Percentiles rank a stretch among this genome's conserved stretches.
phyloP scores from a whole-genome alignment of 2,888 invertebrate species.

The Stegana nigrithorax region DNA sequence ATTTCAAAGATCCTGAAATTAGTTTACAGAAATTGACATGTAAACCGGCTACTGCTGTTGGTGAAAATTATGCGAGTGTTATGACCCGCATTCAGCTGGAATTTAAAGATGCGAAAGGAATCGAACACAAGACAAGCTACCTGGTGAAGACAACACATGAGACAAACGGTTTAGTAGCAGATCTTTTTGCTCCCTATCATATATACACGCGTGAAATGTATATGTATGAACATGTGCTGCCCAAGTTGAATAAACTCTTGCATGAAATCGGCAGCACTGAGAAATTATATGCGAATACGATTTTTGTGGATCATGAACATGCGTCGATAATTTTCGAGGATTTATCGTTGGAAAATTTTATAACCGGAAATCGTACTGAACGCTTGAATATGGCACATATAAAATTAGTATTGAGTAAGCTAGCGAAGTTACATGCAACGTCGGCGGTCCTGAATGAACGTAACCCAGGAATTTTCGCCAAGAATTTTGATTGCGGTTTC shows the following conservation, averaged over 20 bases:
- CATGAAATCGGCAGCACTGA: constrained; percentile 35
- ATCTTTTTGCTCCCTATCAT: constrained; percentile 36
- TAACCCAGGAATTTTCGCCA: constrained; percentile 34
- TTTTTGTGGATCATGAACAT: constrained; percentile 49
- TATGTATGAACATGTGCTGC: constrained; percentile 56
- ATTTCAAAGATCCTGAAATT: constrained; percentile 32
- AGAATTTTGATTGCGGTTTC: constrained; percentile 51
- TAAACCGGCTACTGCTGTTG: constrained; percentile 40
- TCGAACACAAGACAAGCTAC: constrained; percentile 26
- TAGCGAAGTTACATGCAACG: constrained; percentile 69
- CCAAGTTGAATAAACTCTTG: constrained; percentile 44
- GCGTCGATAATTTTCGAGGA: constrained; percentile 56
- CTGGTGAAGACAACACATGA: constrained; percentile 40
- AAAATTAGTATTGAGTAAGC: constrained; percentile 58
- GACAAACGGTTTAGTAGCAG: constrained; percentile 30
- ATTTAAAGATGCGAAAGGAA: background rate
- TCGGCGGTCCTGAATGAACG: constrained; percentile 65
- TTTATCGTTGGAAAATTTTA: constrained; percentile 40
- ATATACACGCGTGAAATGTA: constrained; percentile 50
- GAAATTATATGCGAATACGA: constrained; percentile 46
- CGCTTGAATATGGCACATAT: constrained; percentile 66
- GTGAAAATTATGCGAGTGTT: constrained; percentile 47
- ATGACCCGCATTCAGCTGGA: constrained; percentile 44
- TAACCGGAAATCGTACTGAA: constrained; percentile 43
- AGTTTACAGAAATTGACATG: constrained; percentile 32